Evolutionary conservation across 2,113 vertebrate species (phyloP).

Genomic region (Xiphophorus couchianus): DNA sequence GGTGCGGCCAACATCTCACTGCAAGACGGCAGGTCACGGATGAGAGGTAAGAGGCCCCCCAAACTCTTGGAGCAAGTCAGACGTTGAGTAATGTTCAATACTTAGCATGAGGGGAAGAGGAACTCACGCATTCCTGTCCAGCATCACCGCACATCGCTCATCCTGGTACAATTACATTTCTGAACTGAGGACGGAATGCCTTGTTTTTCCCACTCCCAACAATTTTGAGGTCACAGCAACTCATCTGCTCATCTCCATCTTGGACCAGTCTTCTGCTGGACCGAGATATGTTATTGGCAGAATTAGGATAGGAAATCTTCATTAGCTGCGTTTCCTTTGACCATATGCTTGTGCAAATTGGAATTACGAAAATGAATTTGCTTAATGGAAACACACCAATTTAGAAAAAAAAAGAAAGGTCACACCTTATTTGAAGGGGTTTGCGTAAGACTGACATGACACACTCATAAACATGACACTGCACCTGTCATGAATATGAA

Average conservation of each 20-base stretch:
- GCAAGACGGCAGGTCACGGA: constrained; percentile 36
- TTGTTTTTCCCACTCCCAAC: neutral
- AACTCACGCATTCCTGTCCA: neutral
- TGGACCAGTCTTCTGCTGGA: neutral
- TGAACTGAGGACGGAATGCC: neutral
- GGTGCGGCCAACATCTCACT: constrained; percentile 43
- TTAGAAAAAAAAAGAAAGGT: too few relatives aligned
- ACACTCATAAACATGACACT: too few relatives aligned
- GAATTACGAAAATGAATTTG: too few relatives aligned
- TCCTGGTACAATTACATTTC: neutral
- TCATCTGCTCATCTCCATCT: neutral
- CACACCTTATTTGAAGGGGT: too few relatives aligned
- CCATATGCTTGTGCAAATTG: too few relatives aligned
- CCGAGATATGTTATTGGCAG: neutral
- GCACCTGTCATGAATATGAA: too few relatives aligned
- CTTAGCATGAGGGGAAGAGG: constrained; percentile 14
- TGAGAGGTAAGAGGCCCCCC: constrained; percentile 31
- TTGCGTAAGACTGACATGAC: too few relatives aligned
- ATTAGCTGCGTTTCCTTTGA: too few relatives aligned
- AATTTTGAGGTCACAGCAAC: too few relatives aligned
- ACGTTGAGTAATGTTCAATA: neutral
- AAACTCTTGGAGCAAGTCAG: constrained; percentile 32
- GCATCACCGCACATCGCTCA: constrained; percentile 12
- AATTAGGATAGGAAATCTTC: too few relatives aligned
- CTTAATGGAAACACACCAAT: too few relatives aligned